These are phyloP conservation scores for Promerops cafer DNA, from an alignment of 2,113 vertebrate genomes.

Conservation along the genomic window DNA sequence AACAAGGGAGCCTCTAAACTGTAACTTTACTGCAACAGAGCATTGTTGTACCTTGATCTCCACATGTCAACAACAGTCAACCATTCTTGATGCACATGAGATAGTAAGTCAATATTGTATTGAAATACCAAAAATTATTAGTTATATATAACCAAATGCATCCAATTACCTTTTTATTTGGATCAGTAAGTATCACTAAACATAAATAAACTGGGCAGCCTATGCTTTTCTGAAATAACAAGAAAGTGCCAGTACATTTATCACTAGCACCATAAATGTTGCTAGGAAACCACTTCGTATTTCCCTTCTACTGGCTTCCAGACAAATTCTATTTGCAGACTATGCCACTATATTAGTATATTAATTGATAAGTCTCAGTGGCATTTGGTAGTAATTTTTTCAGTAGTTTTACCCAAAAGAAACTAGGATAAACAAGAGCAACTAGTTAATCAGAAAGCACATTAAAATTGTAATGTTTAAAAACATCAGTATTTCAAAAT, in stretches of 20 bases:
- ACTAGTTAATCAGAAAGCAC: not conserved
- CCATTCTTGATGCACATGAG: not conserved
- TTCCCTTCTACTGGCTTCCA: not conserved
- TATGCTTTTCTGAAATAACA: not conserved
- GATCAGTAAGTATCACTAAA: not conserved
- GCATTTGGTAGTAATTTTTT: not conserved
- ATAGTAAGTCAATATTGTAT: not conserved
- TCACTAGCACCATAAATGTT: not conserved
- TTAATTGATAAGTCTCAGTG: not conserved
- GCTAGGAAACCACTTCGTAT: slow-evolving; percentile 1
- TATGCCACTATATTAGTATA: not conserved
- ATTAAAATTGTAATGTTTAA: not conserved
- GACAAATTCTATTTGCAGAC: slow-evolving; percentile 18
- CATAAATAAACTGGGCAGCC: not conserved
- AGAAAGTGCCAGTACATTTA: slow-evolving; percentile 7
- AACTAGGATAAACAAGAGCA: not conserved
- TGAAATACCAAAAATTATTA: not conserved
- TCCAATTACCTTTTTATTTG: not conserved
- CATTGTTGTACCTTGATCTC: not conserved
- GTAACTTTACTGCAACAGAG: not conserved
- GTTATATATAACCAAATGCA: not conserved
- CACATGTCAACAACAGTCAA: not conserved
- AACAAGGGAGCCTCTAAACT: not conserved
- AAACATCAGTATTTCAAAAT: not conserved
- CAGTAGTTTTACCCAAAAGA: not conserved